Percentiles rank a stretch among this genome's conserved stretches.
Evolutionary conservation across 92 coral and sea anemone genomes (phyloP).

Genomic region (Porites cylindrica): DNA sequence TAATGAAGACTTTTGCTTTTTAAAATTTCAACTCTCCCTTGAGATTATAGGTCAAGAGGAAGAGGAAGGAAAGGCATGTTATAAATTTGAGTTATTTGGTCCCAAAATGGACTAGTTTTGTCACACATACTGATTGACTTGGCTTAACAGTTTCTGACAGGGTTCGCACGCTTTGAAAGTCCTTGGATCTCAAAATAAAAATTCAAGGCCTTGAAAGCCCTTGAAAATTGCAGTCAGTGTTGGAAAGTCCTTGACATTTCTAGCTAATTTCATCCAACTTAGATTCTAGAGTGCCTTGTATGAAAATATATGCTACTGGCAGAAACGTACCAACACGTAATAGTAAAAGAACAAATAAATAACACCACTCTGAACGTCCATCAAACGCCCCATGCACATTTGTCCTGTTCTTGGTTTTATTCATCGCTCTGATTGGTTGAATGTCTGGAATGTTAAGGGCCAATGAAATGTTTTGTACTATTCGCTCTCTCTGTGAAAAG

Average conservation of each 20-base stretch:
- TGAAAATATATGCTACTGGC: conserved; percentile 49
- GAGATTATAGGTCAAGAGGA: too few species aligned
- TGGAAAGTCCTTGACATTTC: conserved; percentile 49
- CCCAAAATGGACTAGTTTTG: too few species aligned
- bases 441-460: conserved; percentile 35
- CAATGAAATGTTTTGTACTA: conserved; percentile 40
- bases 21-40: too few species aligned
- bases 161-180: conserved; percentile 61
- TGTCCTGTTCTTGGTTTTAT: conserved; percentile 25
- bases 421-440: conserved; percentile 31
- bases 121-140: too few species aligned
- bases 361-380: not conserved
- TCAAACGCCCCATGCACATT: not conserved
- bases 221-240: conserved; percentile 50
- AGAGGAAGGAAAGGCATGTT: too few species aligned
- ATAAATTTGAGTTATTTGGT: too few species aligned
- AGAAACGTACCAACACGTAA: conserved; percentile 15
- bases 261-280: conserved; percentile 38
- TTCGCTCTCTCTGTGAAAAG: conserved; percentile 38
- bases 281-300: conserved; percentile 32
- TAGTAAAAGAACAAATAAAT: not conserved
- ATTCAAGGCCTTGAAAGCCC: conserved; percentile 67
- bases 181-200: conserved; percentile 35
- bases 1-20: too few species aligned
- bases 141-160: not conserved